A percentile compares a stretch with the other conserved stretches of the same genome.
phyloP scores from a whole-genome alignment of 2,888 invertebrate species.

The Lasioglossum figueresi region DNA sequence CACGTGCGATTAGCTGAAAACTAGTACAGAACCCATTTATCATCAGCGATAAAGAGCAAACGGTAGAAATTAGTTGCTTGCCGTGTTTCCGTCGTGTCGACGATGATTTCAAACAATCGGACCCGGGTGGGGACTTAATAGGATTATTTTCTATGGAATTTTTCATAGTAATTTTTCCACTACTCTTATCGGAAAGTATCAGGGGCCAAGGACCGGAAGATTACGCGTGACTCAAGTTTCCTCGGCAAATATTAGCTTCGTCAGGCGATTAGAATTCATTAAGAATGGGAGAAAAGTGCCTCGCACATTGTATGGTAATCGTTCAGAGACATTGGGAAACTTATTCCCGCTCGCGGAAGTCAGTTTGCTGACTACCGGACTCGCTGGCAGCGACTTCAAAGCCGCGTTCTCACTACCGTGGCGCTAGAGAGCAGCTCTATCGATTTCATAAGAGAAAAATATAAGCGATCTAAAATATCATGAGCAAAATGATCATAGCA shows the following conservation, averaged over 20 bases:
- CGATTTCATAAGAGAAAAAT: not conserved
- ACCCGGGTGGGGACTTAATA: not conserved
- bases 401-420: not conserved
- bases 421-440: not conserved
- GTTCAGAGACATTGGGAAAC: not conserved
- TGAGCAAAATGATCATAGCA: no score
- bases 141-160: constrained; percentile 3
- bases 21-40: constrained; percentile 25
- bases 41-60: constrained; percentile 14
- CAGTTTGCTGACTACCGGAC: not conserved
- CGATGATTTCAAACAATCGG: not conserved
- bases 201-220: constrained; percentile 31
- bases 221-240: not conserved
- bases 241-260: constrained; percentile 7
- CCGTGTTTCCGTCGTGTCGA: not conserved
- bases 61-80: not conserved
- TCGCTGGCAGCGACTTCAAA: not conserved
- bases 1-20: constrained; percentile 26
- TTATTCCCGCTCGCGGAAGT: not conserved
- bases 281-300: not conserved
- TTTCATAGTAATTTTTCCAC: constrained; percentile 52
- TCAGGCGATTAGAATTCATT: constrained; percentile 15
- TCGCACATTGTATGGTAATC: not conserved
- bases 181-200: constrained; percentile 43
- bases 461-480: not conserved